phyloP scores from a whole-genome alignment of 2,888 invertebrate species.

The Zonitis immaculata region DNA sequence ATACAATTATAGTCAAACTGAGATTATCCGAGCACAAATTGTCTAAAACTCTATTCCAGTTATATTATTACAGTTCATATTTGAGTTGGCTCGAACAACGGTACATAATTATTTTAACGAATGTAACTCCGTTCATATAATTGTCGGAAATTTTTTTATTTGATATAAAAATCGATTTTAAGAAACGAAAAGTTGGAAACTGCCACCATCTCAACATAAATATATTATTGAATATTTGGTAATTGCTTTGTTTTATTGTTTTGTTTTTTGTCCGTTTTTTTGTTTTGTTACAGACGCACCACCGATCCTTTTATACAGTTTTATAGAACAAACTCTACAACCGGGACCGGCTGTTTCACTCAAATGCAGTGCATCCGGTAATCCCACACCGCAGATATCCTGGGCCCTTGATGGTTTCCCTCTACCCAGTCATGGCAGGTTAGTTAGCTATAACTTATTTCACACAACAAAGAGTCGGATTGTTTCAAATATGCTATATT shows the following conservation, averaged over 20 bases:
- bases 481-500: no score
- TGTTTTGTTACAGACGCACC: conserved; percentile 60
- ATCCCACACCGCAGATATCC: conserved; percentile 71
- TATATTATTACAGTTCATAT: no score
- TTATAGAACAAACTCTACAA: conserved; percentile 73
- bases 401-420: conserved; percentile 73
- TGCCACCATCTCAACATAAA: not conserved
- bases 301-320: conserved; percentile 68
- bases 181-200: no score
- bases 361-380: conserved; percentile 70
- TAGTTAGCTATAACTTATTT: conserved; percentile 20
- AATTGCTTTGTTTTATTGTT: conserved; percentile 8
- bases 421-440: conserved; percentile 56
- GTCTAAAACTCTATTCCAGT: not conserved
- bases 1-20: not conserved
- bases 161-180: not conserved
- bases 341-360: conserved; percentile 74
- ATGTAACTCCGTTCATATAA: no score
- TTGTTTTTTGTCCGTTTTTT: conserved; percentile 37
- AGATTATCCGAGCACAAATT: not conserved
- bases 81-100: no score
- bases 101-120: no score
- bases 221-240: no score
- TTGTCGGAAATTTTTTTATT: no score
- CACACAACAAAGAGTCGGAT: not conserved